phyloP scores from a whole-genome alignment of 2,888 invertebrate species.

The Synergus japonicus region DNA sequence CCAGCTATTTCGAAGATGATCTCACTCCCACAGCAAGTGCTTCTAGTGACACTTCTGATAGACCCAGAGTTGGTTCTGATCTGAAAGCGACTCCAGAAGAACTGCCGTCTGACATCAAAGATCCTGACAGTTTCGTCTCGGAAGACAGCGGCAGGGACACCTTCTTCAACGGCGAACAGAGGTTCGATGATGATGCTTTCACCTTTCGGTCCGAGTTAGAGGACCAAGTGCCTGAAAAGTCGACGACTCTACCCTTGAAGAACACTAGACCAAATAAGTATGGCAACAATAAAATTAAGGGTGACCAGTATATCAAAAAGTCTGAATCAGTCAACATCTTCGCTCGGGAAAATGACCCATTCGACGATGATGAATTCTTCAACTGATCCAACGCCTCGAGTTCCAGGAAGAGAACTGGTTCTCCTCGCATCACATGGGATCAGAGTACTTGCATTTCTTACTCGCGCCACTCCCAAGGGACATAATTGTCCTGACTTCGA shows the following conservation, averaged over 20 bases:
- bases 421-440: constrained; percentile 31
- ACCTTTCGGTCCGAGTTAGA: constrained; percentile 72
- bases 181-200: constrained; percentile 72
- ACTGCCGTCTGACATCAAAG: constrained; percentile 61
- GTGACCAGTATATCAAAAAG: constrained; percentile 86
- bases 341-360: constrained; percentile 90
- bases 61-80: constrained; percentile 65
- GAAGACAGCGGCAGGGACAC: constrained; percentile 66
- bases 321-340: constrained; percentile 95
- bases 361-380: constrained; percentile 93
- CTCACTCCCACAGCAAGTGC: constrained; percentile 78
- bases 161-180: constrained; percentile 72
- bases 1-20: constrained; percentile 80
- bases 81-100: constrained; percentile 72
- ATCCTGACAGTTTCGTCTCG: constrained; percentile 64
- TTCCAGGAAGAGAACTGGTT: constrained; percentile 18
- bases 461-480: constrained; percentile 45
- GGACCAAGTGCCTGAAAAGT: constrained; percentile 71
- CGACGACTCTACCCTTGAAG: constrained; percentile 64
- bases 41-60: constrained; percentile 70
- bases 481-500: constrained; percentile 39
- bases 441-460: constrained; percentile 42
- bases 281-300: constrained; percentile 73
- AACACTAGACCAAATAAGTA: constrained; percentile 76
- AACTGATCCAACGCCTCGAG: constrained; percentile 70